These are phyloP conservation scores for Xiphophorus hellerii DNA, from an alignment of 2,113 vertebrate species.

Conservation along the genomic window DNA sequence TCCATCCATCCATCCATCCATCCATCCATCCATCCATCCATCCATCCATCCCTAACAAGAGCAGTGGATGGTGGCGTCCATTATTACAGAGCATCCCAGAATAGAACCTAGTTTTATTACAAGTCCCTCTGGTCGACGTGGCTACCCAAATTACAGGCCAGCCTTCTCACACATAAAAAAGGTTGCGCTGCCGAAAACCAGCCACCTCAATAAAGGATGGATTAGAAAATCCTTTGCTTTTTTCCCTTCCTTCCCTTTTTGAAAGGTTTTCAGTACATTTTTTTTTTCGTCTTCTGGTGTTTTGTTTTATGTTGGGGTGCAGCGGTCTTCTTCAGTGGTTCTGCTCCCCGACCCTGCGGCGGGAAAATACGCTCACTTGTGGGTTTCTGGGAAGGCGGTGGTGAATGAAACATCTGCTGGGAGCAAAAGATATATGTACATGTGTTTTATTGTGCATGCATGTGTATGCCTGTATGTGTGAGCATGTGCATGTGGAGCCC, in stretches of 20 bases:
- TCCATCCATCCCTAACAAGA: slow-evolving; percentile 80
- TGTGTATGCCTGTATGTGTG: slow-evolving; percentile 17
- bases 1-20: slow-evolving; percentile 43
- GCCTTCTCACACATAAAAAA: slow-evolving; percentile 87
- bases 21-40: slow-evolving; percentile 51
- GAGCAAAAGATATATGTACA: slow-evolving; percentile 73
- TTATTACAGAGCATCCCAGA: slow-evolving; percentile 88
- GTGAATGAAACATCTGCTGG: slow-evolving; percentile 84
- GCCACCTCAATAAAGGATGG: slow-evolving; percentile 87
- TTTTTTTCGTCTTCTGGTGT: slow-evolving; percentile 73
- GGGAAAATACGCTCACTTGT: slow-evolving; percentile 85
- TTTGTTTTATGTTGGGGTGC: slow-evolving; percentile 85
- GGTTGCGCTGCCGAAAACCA: slow-evolving; percentile 83
- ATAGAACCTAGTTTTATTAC: slow-evolving; percentile 86
- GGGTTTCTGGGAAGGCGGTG: slow-evolving; percentile 83
- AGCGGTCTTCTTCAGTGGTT: slow-evolving; percentile 83
- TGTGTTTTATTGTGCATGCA: slow-evolving; percentile 55
- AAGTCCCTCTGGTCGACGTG: slow-evolving; percentile 84
- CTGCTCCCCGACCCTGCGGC: slow-evolving; percentile 83
- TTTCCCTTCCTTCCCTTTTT: slow-evolving; percentile 77
- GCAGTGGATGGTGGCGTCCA: slow-evolving; percentile 79
- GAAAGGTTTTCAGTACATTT: slow-evolving; percentile 78
- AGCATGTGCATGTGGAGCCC: slow-evolving; percentile 44
- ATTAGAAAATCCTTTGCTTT: slow-evolving; percentile 86
- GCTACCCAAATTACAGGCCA: slow-evolving; percentile 85